phyloP scores from a whole-genome alignment of 2,113 vertebrate species.

The Zosterops pallidus region DNA sequence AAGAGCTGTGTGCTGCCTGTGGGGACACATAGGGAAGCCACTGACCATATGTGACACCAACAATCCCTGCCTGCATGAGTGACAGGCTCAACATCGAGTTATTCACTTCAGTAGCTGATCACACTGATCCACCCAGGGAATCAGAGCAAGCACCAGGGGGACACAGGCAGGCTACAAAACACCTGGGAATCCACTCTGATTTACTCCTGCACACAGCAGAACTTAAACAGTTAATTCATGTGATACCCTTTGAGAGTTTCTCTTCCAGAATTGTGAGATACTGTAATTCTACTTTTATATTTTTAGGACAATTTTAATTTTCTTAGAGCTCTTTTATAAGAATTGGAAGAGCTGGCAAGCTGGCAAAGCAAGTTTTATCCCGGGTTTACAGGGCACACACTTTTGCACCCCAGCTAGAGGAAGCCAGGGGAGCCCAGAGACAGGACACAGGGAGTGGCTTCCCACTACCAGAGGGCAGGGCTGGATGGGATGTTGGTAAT shows the following conservation, averaged over 20 bases:
- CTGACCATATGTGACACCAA: neutral
- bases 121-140: neutral
- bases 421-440: neutral
- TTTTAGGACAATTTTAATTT: neutral
- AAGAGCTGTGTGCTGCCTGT: fast-evolving
- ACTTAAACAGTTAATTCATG: neutral
- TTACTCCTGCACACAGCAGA: neutral
- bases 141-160: neutral
- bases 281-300: neutral
- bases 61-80: neutral
- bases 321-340: neutral
- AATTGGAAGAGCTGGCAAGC: neutral
- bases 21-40: neutral
- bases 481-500: fast-evolving
- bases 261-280: neutral
- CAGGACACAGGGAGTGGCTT: neutral
- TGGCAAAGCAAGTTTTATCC: neutral
- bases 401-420: neutral
- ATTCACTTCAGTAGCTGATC: neutral
- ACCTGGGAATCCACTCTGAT: neutral
- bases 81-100: neutral
- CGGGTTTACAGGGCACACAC: neutral
- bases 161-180: neutral
- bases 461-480: neutral
- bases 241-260: neutral